Percentiles rank a stretch among this genome's conserved stretches.
These are phyloP conservation scores for Capitulum mitella DNA, from an alignment of 2,888 invertebrate genomes.

Conservation along the genomic window DNA sequence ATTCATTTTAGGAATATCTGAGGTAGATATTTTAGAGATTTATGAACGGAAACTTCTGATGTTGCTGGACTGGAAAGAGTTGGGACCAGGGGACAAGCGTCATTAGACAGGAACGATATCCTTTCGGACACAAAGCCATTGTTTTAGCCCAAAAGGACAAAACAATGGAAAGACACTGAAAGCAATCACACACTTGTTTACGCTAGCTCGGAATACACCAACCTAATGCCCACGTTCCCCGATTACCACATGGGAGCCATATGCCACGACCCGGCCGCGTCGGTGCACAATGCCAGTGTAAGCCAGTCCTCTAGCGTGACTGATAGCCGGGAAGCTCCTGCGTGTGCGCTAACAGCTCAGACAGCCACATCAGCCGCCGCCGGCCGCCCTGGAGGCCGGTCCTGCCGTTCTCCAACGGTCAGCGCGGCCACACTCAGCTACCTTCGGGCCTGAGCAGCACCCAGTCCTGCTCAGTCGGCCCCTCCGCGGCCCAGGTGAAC, in stretches of 20 bases:
- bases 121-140: too few relatives aligned
- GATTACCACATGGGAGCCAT: background rate
- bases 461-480: too few relatives aligned
- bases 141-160: background rate
- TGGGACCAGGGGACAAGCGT: too few relatives aligned
- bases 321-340: background rate
- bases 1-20: too few relatives aligned
- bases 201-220: background rate
- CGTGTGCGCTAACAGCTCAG: background rate
- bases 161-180: background rate
- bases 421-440: too few relatives aligned
- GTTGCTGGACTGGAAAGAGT: too few relatives aligned
- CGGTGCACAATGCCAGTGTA: background rate
- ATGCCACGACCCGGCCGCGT: background rate
- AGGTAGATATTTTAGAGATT: too few relatives aligned
- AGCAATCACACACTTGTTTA: background rate
- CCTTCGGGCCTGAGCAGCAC: too few relatives aligned
- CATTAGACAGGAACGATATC: too few relatives aligned
- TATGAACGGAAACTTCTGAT: too few relatives aligned
- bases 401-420: background rate
- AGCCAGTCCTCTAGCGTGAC: background rate
- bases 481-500: too few relatives aligned
- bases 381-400: background rate
- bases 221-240: background rate
- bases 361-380: too few relatives aligned